Evolutionary conservation across 2,113 vertebrate genomes (phyloP).

Genomic region (Pipa parva): DNA sequence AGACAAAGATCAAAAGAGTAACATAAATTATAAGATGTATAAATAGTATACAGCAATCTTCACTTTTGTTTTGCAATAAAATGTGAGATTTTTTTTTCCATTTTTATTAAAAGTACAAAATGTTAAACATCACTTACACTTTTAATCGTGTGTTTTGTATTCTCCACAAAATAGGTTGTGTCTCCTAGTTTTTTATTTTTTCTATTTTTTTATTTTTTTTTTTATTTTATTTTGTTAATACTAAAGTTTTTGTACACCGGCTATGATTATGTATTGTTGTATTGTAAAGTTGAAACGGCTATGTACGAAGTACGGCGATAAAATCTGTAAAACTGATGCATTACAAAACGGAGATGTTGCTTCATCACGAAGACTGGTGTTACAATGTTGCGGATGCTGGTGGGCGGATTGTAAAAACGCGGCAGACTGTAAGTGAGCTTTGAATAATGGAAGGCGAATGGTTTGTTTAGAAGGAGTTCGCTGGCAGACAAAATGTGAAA

Average conservation of each 20-base stretch:
- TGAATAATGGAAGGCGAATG: conserved; percentile 49
- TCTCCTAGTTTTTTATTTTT: conserved; percentile 52
- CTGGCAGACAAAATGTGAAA: conserved; percentile 46
- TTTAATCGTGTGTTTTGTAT: conserved; percentile 63
- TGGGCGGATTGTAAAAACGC: conserved; percentile 33
- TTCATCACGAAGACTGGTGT: too few species aligned
- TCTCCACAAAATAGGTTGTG: conserved; percentile 78
- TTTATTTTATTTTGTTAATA: neutral
- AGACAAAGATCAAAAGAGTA: conserved; percentile 98
- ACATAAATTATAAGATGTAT: conserved; percentile 99
- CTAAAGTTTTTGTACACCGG: conserved; percentile 53
- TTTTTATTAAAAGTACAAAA: conserved; percentile 88
- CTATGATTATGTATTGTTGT: conserved; percentile 75
- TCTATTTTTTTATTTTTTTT: conserved; percentile 49
- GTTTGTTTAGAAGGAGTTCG: conserved; percentile 51
- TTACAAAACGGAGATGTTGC: conserved; percentile 53
- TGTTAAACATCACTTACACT: conserved; percentile 82
- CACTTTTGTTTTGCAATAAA: conserved; percentile 90
- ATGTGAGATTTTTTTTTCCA: conserved; percentile 81
- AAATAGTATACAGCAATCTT: conserved; percentile 99
- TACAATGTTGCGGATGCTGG: neutral
- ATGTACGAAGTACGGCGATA: conserved; percentile 69
- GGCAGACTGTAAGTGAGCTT: conserved; percentile 46
- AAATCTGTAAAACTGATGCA: conserved; percentile 75
- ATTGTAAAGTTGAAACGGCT: conserved; percentile 67